Conservation (phyloP, 2,888 invertebrate species). For the Xylota segnis region DNA sequence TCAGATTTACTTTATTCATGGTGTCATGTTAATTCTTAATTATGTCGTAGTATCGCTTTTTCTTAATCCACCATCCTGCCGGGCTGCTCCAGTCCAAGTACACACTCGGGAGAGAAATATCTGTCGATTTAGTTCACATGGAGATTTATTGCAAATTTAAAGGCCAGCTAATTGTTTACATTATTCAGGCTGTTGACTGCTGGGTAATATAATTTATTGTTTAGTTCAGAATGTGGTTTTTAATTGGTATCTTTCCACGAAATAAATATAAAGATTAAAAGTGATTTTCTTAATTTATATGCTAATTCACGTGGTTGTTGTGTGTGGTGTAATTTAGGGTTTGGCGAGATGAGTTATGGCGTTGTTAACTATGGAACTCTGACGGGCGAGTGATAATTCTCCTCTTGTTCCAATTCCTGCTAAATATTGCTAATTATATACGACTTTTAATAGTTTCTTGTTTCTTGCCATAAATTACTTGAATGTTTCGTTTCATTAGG, state of each 20-base stretch:
- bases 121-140: conserved; percentile 69
- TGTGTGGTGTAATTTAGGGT: conserved; percentile 61
- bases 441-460: conserved; percentile 26
- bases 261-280: conserved; percentile 69
- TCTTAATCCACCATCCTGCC: conserved; percentile 55
- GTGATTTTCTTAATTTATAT: conserved; percentile 67
- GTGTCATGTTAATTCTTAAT: conserved; percentile 77
- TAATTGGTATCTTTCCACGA: conserved; percentile 63
- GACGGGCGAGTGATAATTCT: conserved; percentile 50
- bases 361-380: conserved; percentile 55
- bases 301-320: conserved; percentile 48
- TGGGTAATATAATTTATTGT: conserved; percentile 67
- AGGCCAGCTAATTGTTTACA: conserved; percentile 75
- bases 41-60: conserved; percentile 67
- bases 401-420: conserved; percentile 43
- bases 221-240: conserved; percentile 60
- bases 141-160: conserved; percentile 70
- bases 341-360: conserved; percentile 67
- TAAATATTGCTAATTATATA: conserved; percentile 48
- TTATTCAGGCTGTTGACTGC: conserved; percentile 68
- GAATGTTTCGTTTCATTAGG: conserved; percentile 21
- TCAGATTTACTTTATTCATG: conserved; percentile 74
- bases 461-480: conserved; percentile 26
- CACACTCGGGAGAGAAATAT: conserved; percentile 26
- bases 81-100: neutral